These are phyloP conservation scores for Cephalopachus bancanus DNA, from an alignment of 2,797 vertebrate genomes.

Conservation along the genomic window DNA sequence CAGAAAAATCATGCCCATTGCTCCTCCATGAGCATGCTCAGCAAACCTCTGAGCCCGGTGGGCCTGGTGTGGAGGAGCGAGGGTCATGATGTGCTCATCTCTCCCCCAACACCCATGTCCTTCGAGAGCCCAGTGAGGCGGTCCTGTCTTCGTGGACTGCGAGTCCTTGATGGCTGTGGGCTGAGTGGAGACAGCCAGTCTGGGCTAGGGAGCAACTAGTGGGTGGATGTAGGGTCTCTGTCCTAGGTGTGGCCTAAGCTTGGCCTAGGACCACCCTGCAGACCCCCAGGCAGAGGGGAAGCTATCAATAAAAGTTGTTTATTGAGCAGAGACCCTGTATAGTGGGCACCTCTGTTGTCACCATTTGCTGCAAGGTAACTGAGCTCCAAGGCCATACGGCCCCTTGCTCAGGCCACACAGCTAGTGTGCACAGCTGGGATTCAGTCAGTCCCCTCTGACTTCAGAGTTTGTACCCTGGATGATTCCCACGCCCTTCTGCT, in stretches of 20 bases:
- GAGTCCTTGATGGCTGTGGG: background rate
- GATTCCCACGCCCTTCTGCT: background rate
- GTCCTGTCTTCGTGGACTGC: background rate
- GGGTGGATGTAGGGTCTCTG: background rate
- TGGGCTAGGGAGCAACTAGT: background rate
- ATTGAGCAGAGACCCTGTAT: background rate
- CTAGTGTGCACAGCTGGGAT: background rate
- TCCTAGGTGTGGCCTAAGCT: no score
- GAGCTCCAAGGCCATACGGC: background rate
- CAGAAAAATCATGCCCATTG: background rate
- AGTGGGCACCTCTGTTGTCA: fast-evolving
- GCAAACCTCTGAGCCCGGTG: background rate
- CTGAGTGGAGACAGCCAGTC: background rate
- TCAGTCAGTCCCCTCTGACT: background rate
- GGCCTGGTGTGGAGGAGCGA: background rate
- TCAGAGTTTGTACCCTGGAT: background rate
- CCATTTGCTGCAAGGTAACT: background rate
- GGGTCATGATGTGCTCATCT: background rate
- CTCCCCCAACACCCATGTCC: background rate
- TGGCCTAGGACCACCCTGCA: background rate
- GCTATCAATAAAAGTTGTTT: background rate
- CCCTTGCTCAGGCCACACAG: background rate
- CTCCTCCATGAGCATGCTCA: background rate
- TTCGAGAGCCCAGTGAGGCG: background rate
- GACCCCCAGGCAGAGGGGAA: background rate